Evolutionary conservation across 2,113 vertebrate genomes (phyloP).

Genomic region (Notothenia rossii): DNA sequence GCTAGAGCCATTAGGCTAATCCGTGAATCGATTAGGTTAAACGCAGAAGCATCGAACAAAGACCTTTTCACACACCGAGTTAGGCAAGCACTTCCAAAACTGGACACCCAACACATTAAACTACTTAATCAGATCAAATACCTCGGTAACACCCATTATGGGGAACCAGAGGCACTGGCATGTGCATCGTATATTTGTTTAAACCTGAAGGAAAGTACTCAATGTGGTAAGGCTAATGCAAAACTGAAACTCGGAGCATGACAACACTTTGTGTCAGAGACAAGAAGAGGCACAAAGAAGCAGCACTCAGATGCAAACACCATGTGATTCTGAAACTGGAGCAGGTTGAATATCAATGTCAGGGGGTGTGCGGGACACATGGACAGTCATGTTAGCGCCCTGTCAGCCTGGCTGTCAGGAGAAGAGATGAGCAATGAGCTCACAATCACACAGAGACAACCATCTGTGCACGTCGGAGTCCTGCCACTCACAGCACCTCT

Average conservation of each 20-base stretch:
- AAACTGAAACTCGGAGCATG: neutral
- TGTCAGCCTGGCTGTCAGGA: conserved; percentile 53
- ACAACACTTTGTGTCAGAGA: conserved; percentile 4
- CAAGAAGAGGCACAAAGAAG: conserved; percentile 20
- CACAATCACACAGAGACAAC: conserved; percentile 19
- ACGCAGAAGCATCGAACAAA: neutral
- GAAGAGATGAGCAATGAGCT: conserved; percentile 20
- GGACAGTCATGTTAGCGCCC: conserved; percentile 62
- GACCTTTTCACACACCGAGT: no score
- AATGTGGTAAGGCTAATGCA: conserved; percentile 1
- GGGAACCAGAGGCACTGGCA: neutral
- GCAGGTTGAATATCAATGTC: conserved; percentile 26
- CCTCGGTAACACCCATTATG: neutral
- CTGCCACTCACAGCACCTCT: conserved; percentile 27
- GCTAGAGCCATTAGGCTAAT: neutral
- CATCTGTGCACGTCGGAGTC: conserved; percentile 49
- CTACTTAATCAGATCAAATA: neutral
- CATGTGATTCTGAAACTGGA: conserved; percentile 46
- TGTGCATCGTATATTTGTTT: neutral
- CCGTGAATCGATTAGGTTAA: neutral
- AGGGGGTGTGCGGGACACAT: conserved; percentile 41
- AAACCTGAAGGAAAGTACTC: neutral
- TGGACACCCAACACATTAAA: neutral
- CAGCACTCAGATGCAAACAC: neutral
- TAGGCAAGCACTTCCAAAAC: no score